Conservation (phyloP, 1,140 invertebrate genomes). For the Gonioctena quinquepunctata region DNA sequence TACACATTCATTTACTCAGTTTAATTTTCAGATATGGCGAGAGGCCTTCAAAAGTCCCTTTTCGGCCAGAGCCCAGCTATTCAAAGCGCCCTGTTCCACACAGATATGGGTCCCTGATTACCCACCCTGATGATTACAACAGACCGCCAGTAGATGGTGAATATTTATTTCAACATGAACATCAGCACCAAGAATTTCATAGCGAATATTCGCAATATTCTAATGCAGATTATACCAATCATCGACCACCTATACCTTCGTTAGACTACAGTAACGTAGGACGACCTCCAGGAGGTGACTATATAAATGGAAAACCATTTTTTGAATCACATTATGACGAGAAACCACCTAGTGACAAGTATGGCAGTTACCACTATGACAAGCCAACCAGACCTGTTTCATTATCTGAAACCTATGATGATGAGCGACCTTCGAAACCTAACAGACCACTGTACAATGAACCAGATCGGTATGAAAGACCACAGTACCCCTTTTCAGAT, state of each 20-base stretch:
- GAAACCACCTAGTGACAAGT: neutral
- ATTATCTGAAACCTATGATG: neutral
- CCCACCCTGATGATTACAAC: constrained; percentile 33
- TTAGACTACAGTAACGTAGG: neutral
- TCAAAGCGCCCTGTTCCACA: constrained; percentile 10
- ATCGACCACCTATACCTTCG: neutral
- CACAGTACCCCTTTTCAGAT: too few species aligned
- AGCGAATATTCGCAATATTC: neutral
- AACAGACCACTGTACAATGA: neutral
- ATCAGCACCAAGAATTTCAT: neutral
- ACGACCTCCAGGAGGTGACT: neutral
- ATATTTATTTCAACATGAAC: constrained; percentile 13
- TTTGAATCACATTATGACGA: too few species aligned
- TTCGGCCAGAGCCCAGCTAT: neutral
- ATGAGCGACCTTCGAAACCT: neutral
- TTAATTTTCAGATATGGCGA: neutral
- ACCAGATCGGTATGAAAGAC: too few species aligned
- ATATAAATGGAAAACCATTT: too few species aligned
- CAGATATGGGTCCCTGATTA: constrained; percentile 38
- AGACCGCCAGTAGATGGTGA: constrained; percentile 14
- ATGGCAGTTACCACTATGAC: neutral
- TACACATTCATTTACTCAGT: too few species aligned
- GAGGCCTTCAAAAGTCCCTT: neutral
- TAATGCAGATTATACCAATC: neutral
- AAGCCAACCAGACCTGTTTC: neutral